A percentile compares a stretch with the other conserved stretches of the same genome.
phyloP scores from a whole-genome alignment of 1,140 invertebrate species.

The Phortica variegata region DNA sequence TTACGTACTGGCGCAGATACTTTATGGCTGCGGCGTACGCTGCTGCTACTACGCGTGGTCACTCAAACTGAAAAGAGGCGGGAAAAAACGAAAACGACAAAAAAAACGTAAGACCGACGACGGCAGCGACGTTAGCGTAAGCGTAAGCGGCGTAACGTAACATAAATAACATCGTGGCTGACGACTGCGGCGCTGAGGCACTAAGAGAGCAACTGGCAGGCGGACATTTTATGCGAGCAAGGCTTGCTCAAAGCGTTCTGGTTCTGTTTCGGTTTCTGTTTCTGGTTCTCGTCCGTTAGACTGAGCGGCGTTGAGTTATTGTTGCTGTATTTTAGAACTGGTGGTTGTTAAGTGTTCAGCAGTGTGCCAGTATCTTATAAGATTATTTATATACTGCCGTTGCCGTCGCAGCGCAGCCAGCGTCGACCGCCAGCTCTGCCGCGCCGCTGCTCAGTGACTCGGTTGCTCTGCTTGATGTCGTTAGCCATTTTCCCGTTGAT shows the following conservation, averaged over 20 bases:
- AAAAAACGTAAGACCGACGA: conserved; percentile 5
- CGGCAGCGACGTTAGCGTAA: conserved; percentile 4
- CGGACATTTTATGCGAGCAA: background rate
- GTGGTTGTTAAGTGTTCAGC: conserved; percentile 4
- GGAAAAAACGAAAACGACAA: conserved; percentile 1
- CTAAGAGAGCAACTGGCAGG: background rate
- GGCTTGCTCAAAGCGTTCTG: background rate
- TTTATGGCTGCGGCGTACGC: conserved; percentile 39
- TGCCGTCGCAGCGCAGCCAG: conserved; percentile 7
- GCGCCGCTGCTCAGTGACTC: no score
- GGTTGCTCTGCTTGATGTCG: no score
- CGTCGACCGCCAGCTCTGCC: conserved; percentile 3
- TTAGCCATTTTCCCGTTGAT: background rate
- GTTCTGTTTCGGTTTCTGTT: conserved; percentile 9
- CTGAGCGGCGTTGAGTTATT: no score
- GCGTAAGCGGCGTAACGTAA: conserved; percentile 9
- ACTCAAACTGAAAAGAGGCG: conserved; percentile 16
- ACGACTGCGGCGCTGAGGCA: conserved; percentile 7
- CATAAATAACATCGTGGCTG: conserved; percentile 22
- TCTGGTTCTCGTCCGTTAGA: conserved; percentile 19
- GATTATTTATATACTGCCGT: conserved; percentile 42
- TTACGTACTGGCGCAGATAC: conserved; percentile 29
- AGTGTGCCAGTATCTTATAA: conserved; percentile 32
- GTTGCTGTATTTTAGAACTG: background rate
- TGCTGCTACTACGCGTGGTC: conserved; percentile 11